A percentile compares a stretch with the other conserved stretches of the same genome.
These are phyloP conservation scores for Bradypus variegatus DNA, from an alignment of 2,797 vertebrate species.

Conservation along the genomic window DNA sequence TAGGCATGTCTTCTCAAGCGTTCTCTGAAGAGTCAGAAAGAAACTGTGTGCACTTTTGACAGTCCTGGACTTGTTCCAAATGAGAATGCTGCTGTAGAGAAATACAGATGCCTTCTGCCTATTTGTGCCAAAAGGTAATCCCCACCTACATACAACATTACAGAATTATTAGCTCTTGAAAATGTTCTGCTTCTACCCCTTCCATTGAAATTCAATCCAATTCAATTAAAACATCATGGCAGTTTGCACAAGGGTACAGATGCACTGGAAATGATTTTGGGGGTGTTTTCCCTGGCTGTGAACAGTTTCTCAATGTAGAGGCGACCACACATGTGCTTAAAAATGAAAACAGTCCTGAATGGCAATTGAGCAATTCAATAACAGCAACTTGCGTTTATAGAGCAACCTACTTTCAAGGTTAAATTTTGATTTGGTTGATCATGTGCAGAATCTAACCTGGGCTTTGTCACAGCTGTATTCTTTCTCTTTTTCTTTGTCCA, in stretches of 20 bases:
- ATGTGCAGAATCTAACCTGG: not conserved
- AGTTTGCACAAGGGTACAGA: constrained; percentile 67
- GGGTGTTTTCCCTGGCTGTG: constrained; percentile 72
- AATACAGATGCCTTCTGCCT: constrained; percentile 37
- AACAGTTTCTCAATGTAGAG: constrained; percentile 57
- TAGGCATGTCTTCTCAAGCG: not conserved
- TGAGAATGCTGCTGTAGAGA: not conserved
- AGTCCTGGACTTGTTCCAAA: constrained; percentile 48
- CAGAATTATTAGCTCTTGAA: constrained; percentile 52
- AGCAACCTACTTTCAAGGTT: constrained; percentile 13
- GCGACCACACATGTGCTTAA: constrained; percentile 67
- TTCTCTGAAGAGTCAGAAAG: not conserved
- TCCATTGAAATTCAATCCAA: constrained; percentile 53
- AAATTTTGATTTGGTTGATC: constrained; percentile 22
- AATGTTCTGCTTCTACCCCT: constrained; percentile 20
- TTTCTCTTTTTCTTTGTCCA: not conserved
- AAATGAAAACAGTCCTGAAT: constrained; percentile 62
- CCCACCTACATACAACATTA: not conserved
- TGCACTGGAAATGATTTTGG: constrained; percentile 70
- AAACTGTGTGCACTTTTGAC: not conserved
- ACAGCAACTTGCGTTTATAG: constrained; percentile 16
- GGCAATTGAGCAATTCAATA: constrained; percentile 65
- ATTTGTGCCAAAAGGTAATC: constrained; percentile 42
- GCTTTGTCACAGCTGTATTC: not conserved
- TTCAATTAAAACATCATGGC: constrained; percentile 73